Percentiles rank a stretch among this genome's conserved stretches.
These are phyloP conservation scores for Molossus molossus DNA, from an alignment of 2,797 vertebrate species.

Conservation along the genomic window DNA sequence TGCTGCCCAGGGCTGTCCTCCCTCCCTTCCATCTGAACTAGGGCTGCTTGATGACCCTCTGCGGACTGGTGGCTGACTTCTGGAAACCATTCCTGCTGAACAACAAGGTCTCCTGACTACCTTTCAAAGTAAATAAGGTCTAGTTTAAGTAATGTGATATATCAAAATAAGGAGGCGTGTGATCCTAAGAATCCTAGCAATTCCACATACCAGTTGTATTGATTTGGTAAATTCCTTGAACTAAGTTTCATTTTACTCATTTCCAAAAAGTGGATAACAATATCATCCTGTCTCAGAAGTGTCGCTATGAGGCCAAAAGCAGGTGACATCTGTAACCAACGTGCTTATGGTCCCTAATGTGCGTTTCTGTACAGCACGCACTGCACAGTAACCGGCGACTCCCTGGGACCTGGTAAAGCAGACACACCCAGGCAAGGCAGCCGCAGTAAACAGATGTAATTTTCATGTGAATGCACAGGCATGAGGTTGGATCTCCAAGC, in stretches of 20 bases:
- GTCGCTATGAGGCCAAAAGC: not conserved
- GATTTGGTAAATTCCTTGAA: not conserved
- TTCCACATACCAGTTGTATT: not conserved
- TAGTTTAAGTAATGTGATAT: not conserved
- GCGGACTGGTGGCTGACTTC: not conserved
- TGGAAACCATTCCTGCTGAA: constrained; percentile 10
- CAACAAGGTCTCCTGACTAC: not conserved
- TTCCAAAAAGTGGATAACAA: not conserved
- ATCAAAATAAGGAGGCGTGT: not conserved
- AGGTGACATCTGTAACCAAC: not conserved
- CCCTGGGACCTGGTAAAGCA: not conserved
- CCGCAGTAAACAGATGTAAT: not conserved
- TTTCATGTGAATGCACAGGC: not conserved
- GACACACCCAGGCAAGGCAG: not conserved
- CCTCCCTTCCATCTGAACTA: not conserved
- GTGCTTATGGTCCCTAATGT: not conserved
- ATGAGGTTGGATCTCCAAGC: not conserved
- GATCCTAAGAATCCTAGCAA: not conserved
- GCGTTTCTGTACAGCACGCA: not conserved
- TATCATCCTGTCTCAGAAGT: not conserved
- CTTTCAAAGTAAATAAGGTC: not conserved
- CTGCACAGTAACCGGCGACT: not conserved
- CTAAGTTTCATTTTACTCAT: not conserved
- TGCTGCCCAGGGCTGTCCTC: not conserved
- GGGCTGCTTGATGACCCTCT: not conserved